Percentiles rank a stretch among this genome's conserved stretches.
phyloP scores from a whole-genome alignment of 1,140 invertebrate genomes.

The Andrena cerasifolii region DNA sequence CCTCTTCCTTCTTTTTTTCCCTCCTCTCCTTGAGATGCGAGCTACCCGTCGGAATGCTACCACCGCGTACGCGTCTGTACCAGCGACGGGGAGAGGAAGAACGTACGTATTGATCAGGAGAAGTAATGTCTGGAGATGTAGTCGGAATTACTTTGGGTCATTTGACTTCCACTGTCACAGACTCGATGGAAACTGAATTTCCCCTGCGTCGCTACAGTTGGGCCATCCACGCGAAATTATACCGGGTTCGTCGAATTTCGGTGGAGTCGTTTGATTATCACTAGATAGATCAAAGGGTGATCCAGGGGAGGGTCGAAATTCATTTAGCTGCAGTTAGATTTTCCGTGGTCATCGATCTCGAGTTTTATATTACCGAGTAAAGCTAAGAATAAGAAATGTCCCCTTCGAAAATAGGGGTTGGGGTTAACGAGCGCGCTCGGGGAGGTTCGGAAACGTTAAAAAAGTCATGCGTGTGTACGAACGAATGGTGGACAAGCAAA shows the following conservation, averaged over 20 bases:
- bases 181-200: conserved; percentile 15
- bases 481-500: conserved; percentile 19
- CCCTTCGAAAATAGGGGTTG: conserved; percentile 2
- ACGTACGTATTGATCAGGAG: conserved; percentile 66
- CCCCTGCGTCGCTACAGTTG: not conserved
- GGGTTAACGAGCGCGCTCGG: conserved; percentile 20
- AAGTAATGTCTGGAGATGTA: conserved; percentile 49
- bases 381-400: conserved; percentile 28
- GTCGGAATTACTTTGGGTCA: conserved; percentile 49
- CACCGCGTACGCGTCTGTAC: conserved; percentile 57
- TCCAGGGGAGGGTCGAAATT: not conserved
- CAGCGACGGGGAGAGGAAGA: conserved; percentile 42
- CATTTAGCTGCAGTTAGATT: conserved; percentile 34
- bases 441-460: conserved; percentile 21
- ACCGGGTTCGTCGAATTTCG: too few relatives aligned
- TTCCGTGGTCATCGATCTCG: conserved; percentile 27
- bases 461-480: conserved; percentile 26
- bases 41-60: conserved; percentile 63
- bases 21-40: conserved; percentile 66
- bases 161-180: conserved; percentile 37
- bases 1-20: conserved; percentile 48
- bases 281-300: too few relatives aligned
- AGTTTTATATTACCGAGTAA: conserved; percentile 17
- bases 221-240: too few relatives aligned
- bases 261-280: too few relatives aligned